A percentile compares a stretch with the other conserved stretches of the same genome.
These are phyloP conservation scores for Aporrectodea caliginosa DNA, from an alignment of 1,140 invertebrate species.

Conservation along the genomic window DNA sequence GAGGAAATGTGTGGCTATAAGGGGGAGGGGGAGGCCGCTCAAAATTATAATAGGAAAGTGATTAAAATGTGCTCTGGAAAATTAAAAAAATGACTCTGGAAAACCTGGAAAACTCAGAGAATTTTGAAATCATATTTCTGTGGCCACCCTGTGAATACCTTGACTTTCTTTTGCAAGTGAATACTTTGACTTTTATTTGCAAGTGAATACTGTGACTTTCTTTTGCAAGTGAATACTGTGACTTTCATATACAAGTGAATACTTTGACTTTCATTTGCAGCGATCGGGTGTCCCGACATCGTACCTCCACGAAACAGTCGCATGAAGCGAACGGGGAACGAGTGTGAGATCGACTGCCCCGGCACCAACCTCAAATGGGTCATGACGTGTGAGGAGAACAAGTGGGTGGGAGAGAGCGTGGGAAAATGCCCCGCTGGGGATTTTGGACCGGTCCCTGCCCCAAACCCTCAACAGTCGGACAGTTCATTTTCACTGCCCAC, in stretches of 20 bases:
- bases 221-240: background rate
- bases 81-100: background rate
- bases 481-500: no score
- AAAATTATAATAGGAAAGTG: no score
- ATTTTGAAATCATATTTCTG: no score
- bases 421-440: background rate
- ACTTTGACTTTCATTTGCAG: background rate
- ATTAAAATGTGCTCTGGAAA: no score
- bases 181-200: background rate
- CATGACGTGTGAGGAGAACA: background rate
- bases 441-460: background rate
- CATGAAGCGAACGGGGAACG: slow-evolving; percentile 10
- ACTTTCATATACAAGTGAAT: background rate
- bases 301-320: slow-evolving; percentile 16
- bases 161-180: background rate
- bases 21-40: no score
- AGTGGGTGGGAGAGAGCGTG: background rate
- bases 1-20: no score
- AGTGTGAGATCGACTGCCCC: slow-evolving; percentile 18
- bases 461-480: background rate
- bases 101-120: background rate
- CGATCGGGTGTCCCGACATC: slow-evolving; percentile 13
- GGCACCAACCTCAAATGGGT: slow-evolving; percentile 11
- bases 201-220: no score
- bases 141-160: no score